Conservation (phyloP, 2,888 invertebrate genomes). For the Lottia scabra region DNA sequence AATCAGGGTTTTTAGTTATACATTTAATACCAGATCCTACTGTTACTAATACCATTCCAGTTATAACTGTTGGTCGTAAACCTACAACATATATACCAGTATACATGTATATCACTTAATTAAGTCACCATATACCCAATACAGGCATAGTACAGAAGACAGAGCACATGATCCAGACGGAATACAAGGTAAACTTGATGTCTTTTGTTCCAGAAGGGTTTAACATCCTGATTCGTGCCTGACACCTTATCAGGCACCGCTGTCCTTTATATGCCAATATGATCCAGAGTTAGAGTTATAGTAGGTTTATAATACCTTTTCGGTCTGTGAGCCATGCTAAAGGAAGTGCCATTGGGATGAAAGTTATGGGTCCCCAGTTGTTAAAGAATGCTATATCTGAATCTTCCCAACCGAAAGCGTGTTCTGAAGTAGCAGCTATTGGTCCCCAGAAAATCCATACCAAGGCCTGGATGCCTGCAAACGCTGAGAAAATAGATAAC, state of each 20-base stretch:
- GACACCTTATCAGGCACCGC: too few relatives aligned
- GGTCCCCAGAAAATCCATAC: constrained; percentile 28
- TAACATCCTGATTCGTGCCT: too few relatives aligned
- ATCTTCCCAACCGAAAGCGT: constrained; percentile 24
- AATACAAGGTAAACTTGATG: too few relatives aligned
- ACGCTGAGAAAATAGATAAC: constrained; percentile 15
- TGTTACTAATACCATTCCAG: neutral
- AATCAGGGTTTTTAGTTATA: neutral
- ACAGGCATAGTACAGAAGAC: too few relatives aligned
- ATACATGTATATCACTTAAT: too few relatives aligned
- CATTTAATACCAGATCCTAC: neutral
- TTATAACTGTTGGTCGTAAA: neutral
- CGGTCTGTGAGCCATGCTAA: constrained; percentile 28
- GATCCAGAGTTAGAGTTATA: too few relatives aligned
- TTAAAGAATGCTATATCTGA: constrained; percentile 22
- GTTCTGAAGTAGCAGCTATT: constrained; percentile 15
- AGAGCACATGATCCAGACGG: too few relatives aligned
- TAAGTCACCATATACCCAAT: too few relatives aligned
- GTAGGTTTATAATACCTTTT: constrained; percentile 18
- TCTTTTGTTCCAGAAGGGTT: too few relatives aligned
- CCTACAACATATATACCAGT: neutral
- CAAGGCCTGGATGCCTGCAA: constrained; percentile 16
- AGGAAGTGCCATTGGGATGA: constrained; percentile 9
- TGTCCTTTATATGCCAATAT: too few relatives aligned
- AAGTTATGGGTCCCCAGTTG: constrained; percentile 31